phyloP scores from a whole-genome alignment of 2,113 vertebrate species.

The Ictalurus furcatus region DNA sequence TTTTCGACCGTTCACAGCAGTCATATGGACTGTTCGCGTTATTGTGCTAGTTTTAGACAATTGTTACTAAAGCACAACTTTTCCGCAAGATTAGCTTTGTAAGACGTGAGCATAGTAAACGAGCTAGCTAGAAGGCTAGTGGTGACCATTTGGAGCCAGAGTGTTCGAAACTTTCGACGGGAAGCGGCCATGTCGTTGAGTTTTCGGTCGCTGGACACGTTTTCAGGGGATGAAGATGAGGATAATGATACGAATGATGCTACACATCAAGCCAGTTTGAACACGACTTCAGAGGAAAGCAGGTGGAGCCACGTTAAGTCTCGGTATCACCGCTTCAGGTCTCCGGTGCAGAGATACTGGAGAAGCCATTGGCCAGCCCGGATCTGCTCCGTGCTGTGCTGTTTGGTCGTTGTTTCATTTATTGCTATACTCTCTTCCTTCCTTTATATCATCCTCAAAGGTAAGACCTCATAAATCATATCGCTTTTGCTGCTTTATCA shows the following conservation, averaged over 20 bases:
- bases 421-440: slow-evolving; percentile 48
- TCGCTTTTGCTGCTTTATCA: not conserved
- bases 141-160: too few species aligned
- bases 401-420: slow-evolving; percentile 38
- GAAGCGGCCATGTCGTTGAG: not conserved
- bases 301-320: not conserved
- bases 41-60: not conserved
- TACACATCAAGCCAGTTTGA: not conserved
- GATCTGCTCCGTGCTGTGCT: slow-evolving; percentile 39
- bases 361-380: slow-evolving; percentile 46
- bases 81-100: not conserved
- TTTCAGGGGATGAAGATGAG: slow-evolving; percentile 44
- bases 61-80: not conserved
- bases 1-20: too few species aligned
- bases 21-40: not conserved
- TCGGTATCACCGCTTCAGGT: not conserved
- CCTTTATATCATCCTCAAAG: slow-evolving; percentile 52
- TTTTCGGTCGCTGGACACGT: not conserved
- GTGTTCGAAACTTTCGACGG: not conserved
- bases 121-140: not conserved
- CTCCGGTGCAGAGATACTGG: slow-evolving; percentile 14
- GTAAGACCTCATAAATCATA: not conserved
- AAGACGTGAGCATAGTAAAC: not conserved
- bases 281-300: not conserved
- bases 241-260: not conserved